A percentile compares a stretch with the other conserved stretches of the same genome.
Conservation (phyloP, 2,888 invertebrate species). For the Eucriotettix oculatus region DNA sequence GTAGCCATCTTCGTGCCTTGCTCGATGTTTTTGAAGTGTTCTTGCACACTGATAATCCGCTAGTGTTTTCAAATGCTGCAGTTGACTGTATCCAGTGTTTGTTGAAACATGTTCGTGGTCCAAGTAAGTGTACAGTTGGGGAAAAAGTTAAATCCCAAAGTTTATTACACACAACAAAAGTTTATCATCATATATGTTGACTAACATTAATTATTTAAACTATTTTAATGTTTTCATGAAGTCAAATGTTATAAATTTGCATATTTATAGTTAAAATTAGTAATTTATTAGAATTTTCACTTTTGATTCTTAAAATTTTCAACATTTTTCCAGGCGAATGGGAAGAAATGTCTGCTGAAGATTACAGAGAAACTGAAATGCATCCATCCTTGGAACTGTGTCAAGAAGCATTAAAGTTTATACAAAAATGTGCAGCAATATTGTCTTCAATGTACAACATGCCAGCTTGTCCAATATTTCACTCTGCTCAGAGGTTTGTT, state of each 20-base stretch:
- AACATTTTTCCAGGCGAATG: constrained; percentile 9
- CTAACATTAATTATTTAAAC: not conserved
- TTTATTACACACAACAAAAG: not conserved
- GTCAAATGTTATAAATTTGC: not conserved
- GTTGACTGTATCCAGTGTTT: constrained; percentile 86
- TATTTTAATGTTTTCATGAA: not conserved
- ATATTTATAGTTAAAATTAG: not conserved
- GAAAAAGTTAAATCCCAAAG: not conserved
- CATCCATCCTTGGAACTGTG: constrained; percentile 33
- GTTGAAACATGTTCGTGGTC: constrained; percentile 58
- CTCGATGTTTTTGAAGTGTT: constrained; percentile 89
- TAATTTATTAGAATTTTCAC: not conserved
- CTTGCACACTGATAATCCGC: constrained; percentile 77
- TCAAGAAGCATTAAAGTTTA: constrained; percentile 65
- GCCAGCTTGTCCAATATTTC: constrained; percentile 87
- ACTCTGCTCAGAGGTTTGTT: constrained; percentile 50
- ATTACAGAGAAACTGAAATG: not conserved
- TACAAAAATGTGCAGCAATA: constrained; percentile 74
- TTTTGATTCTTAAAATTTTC: not conserved
- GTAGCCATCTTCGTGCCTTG: constrained; percentile 53
- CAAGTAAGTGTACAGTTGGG: constrained; percentile 25
- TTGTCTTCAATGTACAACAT: constrained; percentile 84
- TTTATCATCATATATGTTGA: not conserved
- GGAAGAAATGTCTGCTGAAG: constrained; percentile 4
- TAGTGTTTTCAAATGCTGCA: constrained; percentile 87